A percentile compares a stretch with the other conserved stretches of the same genome.
Evolutionary conservation across 2,888 invertebrate species (phyloP).

Genomic region (Rhagonycha fulva): DNA sequence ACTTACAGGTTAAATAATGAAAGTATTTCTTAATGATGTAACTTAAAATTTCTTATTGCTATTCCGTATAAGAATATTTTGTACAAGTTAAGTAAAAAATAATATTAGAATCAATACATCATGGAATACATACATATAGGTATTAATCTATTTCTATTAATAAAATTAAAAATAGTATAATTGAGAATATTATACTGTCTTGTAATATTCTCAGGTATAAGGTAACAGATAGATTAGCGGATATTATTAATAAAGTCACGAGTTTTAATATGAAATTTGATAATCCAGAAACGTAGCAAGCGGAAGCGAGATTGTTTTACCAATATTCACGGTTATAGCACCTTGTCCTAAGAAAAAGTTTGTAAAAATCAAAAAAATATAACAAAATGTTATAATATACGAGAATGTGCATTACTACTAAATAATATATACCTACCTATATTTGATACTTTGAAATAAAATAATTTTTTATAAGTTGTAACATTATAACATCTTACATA

Average conservation of each 20-base stretch:
- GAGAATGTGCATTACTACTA: background rate
- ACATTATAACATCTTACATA: no score
- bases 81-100: background rate
- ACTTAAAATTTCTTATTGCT: no score
- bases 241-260: background rate
- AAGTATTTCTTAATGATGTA: no score
- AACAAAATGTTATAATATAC: background rate
- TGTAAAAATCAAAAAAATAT: background rate
- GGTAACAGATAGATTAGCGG: background rate
- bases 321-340: background rate
- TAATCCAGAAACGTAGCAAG: background rate
- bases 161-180: background rate
- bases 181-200: background rate
- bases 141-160: background rate
- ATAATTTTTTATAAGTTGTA: no score
- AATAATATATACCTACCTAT: background rate
- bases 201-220: background rate
- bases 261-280: background rate
- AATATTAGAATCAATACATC: background rate
- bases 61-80: no score
- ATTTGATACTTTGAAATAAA: no score
- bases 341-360: background rate
- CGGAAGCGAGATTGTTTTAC: background rate
- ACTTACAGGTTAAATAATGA: no score
- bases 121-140: no score